phyloP scores from a whole-genome alignment of 2,797 vertebrate species.

The Acridotheres tristis region DNA sequence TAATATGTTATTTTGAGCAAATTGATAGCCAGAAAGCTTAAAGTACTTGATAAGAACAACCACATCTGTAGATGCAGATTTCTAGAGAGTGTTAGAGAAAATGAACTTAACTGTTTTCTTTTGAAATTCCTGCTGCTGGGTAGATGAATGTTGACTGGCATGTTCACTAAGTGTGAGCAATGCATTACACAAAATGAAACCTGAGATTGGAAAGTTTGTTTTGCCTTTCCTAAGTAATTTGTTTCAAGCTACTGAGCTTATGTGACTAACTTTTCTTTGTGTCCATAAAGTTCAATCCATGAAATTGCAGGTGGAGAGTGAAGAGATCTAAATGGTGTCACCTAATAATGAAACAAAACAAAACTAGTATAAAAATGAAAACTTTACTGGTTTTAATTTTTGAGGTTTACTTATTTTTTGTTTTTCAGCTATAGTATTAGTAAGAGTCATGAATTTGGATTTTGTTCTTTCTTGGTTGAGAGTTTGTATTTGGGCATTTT shows the following conservation, averaged over 20 bases:
- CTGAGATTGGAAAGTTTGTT: neutral
- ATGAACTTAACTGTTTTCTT: neutral
- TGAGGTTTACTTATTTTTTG: neutral
- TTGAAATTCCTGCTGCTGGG: neutral
- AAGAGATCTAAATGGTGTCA: neutral
- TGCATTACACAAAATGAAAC: neutral
- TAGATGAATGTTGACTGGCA: neutral
- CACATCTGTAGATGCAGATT: neutral
- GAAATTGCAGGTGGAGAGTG: neutral
- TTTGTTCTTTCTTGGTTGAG: neutral
- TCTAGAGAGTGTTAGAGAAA: neutral
- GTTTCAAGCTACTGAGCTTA: neutral
- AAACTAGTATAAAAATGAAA: neutral
- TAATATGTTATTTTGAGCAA: neutral
- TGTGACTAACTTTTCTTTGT: neutral
- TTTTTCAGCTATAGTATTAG: neutral
- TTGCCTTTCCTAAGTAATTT: neutral
- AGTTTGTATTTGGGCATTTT: fast-evolving
- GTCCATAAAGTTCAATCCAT: neutral
- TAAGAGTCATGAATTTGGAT: neutral
- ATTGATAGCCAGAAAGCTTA: neutral
- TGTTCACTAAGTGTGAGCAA: neutral
- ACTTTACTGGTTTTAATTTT: neutral
- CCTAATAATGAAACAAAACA: neutral
- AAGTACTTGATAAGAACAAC: neutral